Evolutionary conservation across 2,797 vertebrate species (phyloP).

Genomic region (Tauraco hartlaubi): DNA sequence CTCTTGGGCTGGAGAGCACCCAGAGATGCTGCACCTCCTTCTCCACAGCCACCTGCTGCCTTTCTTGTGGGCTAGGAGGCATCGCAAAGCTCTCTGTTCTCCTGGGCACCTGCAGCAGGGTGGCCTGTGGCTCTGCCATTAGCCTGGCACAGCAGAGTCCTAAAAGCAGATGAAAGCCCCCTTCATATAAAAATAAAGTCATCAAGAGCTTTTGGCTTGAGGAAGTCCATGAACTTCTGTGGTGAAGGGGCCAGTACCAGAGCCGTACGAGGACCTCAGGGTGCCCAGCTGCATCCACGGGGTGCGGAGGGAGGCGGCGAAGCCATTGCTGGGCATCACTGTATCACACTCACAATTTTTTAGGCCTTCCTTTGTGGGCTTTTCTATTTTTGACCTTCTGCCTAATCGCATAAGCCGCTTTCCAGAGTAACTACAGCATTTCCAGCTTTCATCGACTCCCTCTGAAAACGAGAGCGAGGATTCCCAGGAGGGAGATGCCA

Average conservation of each 20-base stretch:
- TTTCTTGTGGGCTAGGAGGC: background rate
- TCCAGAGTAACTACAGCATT: background rate
- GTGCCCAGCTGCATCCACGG: background rate
- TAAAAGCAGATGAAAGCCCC: background rate
- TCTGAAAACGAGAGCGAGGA: background rate
- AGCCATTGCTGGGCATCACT: background rate
- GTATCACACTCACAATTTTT: background rate
- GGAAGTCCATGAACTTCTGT: background rate
- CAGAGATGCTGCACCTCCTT: background rate
- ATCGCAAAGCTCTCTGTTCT: background rate
- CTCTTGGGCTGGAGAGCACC: background rate
- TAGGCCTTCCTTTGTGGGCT: background rate
- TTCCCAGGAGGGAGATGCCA: background rate
- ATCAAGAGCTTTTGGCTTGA: background rate
- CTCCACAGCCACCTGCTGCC: fast-evolving
- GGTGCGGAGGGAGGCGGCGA: fast-evolving
- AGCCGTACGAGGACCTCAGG: background rate
- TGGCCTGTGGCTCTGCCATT: background rate
- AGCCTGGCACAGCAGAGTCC: background rate
- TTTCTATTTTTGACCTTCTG: slow-evolving; percentile 45
- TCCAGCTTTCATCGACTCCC: slow-evolving; percentile 34
- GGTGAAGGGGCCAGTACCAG: background rate
- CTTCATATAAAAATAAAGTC: background rate
- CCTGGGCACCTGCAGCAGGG: background rate
- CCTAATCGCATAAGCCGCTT: slow-evolving; percentile 33